Evolutionary conservation across 2,888 invertebrate genomes (phyloP).

Genomic region (Erebia epiphron): DNA sequence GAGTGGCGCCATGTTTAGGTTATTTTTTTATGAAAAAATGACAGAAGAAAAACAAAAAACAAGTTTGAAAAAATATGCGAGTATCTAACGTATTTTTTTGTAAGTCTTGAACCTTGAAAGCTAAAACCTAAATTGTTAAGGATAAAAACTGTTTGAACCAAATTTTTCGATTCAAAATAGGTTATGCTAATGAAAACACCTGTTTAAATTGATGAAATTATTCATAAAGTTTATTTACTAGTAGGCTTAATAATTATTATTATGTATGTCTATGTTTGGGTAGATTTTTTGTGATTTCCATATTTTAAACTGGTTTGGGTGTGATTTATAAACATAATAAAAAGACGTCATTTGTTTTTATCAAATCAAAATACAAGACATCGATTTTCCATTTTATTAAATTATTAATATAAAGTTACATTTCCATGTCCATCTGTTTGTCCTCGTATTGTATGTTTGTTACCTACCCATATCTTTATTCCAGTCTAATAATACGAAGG

Average conservation of each 20-base stretch:
- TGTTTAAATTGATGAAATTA: too few relatives aligned
- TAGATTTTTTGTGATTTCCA: background rate
- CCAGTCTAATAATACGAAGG: background rate
- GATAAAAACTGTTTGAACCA: too few relatives aligned
- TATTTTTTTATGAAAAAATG: slow-evolving; percentile 6
- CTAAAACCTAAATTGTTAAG: too few relatives aligned
- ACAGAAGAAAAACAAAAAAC: background rate
- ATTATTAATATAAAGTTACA: background rate
- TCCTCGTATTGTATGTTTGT: too few relatives aligned
- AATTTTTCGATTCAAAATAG: too few relatives aligned
- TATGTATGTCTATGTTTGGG: background rate
- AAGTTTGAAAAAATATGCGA: background rate
- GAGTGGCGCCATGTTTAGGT: slow-evolving; percentile 16
- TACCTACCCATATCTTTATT: background rate
- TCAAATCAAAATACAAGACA: background rate
- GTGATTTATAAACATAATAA: background rate
- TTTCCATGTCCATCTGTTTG: background rate
- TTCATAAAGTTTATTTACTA: too few relatives aligned
- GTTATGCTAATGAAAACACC: too few relatives aligned
- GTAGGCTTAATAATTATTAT: too few relatives aligned
- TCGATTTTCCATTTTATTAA: background rate
- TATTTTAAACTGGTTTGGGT: slow-evolving; percentile 1
- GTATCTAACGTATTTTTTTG: background rate
- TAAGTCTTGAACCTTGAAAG: background rate
- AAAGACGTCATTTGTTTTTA: background rate